A percentile compares a stretch with the other conserved stretches of the same genome.
These are phyloP conservation scores for Sicus ferrugineus DNA, from an alignment of 2,888 invertebrate species.

Conservation along the genomic window DNA sequence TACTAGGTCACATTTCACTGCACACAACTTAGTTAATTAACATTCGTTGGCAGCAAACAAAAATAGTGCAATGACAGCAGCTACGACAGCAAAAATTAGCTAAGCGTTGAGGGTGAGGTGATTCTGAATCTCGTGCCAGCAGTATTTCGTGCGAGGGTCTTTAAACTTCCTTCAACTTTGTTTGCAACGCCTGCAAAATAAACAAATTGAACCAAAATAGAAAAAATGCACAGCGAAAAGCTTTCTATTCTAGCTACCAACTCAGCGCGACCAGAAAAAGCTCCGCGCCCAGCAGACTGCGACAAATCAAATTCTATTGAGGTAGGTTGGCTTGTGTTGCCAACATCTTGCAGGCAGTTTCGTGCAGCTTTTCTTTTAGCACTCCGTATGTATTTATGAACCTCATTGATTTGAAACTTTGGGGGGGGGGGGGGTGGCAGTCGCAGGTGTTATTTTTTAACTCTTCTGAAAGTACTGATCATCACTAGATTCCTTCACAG, in stretches of 20 bases:
- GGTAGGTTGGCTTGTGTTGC: constrained; percentile 4
- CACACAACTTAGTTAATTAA: too few species aligned
- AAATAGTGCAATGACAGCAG: not conserved
- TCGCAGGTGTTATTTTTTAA: not conserved
- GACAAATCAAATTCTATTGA: constrained; percentile 12
- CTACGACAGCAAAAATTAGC: too few species aligned
- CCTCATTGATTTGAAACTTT: too few species aligned
- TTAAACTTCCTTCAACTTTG: constrained; percentile 42
- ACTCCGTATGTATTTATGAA: too few species aligned
- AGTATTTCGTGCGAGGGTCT: constrained; percentile 26
- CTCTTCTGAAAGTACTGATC: not conserved
- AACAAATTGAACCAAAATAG: not conserved
- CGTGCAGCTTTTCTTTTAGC: not conserved
- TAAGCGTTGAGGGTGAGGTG: too few species aligned
- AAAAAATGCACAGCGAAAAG: not conserved
- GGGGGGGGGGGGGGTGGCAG: too few species aligned
- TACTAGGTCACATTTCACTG: too few species aligned
- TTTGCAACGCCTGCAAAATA: constrained; percentile 10
- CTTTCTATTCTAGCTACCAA: not conserved
- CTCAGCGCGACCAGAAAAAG: not conserved
- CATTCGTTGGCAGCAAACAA: too few species aligned
- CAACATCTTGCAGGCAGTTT: not conserved
- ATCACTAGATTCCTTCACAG: too few species aligned
- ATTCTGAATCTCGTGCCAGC: not conserved
- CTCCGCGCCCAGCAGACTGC: not conserved